Evolutionary conservation across 2,113 vertebrate species (phyloP).

Genomic region (human (Homo sapiens)): DNA sequence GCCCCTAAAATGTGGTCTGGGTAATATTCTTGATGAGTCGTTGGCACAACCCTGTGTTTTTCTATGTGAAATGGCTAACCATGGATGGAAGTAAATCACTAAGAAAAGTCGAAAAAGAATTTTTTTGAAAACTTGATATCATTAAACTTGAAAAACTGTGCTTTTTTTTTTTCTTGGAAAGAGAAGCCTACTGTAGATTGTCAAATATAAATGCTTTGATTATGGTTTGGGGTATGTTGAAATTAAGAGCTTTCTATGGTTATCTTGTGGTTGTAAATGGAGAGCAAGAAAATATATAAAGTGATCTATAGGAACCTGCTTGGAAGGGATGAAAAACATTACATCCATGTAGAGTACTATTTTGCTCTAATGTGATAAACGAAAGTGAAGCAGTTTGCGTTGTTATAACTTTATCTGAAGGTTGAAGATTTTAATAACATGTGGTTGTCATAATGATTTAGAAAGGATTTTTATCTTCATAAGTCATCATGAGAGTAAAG

Average conservation of each 20-base stretch:
- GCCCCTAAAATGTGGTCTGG: conserved; percentile 79
- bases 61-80: conserved; percentile 79
- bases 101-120: conserved; percentile 68
- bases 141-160: conserved; percentile 74
- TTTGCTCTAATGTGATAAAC: not conserved
- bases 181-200: conserved; percentile 54
- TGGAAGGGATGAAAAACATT: not conserved
- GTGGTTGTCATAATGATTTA: not conserved
- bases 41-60: conserved; percentile 80
- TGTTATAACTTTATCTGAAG: not conserved
- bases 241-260: conserved; percentile 33
- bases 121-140: conserved; percentile 52
- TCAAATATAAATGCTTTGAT: conserved; percentile 67
- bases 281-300: not conserved
- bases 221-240: conserved; percentile 61
- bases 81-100: conserved; percentile 79
- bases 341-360: not conserved
- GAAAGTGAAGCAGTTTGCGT: not conserved
- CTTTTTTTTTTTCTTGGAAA: conserved; percentile 67
- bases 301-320: not conserved
- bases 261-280: not conserved
- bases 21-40: conserved; percentile 82
- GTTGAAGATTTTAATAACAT: not conserved
- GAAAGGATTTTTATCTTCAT: not conserved
- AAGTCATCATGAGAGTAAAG: not conserved